These are phyloP conservation scores for Aptenodytes forsteri DNA, from an alignment of 2,113 vertebrate species.

Conservation along the genomic window DNA sequence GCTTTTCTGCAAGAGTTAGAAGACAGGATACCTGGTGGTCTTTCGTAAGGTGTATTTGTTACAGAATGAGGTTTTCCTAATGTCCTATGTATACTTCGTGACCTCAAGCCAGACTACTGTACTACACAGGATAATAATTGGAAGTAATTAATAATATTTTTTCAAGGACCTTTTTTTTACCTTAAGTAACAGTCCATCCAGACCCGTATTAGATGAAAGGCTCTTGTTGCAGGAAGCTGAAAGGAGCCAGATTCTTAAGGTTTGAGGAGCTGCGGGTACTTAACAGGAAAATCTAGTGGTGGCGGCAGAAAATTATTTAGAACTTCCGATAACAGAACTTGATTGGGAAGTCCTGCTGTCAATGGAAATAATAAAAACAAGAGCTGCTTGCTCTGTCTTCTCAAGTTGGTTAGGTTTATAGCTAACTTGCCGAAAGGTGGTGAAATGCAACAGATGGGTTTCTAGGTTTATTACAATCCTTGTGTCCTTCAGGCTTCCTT, in stretches of 20 bases:
- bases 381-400: neutral
- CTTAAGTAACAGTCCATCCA: neutral
- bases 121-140: neutral
- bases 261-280: neutral
- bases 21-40: neutral
- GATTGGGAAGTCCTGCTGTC: neutral
- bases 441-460: accelerated
- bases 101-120: neutral
- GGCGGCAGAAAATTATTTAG: neutral
- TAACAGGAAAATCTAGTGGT: neutral
- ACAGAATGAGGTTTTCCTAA: neutral
- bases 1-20: neutral
- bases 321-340: neutral
- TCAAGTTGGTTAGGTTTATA: neutral
- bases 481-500: neutral
- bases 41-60: neutral
- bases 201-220: neutral
- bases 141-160: neutral
- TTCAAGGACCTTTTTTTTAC: neutral
- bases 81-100: neutral
- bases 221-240: neutral
- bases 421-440: neutral
- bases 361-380: neutral
- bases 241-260: neutral
- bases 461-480: neutral